A percentile compares a stretch with the other conserved stretches of the same genome.
These are phyloP conservation scores for Holothuria leucospilota DNA, from an alignment of 53 echinoderm and acorn worm species.

Conservation along the genomic window DNA sequence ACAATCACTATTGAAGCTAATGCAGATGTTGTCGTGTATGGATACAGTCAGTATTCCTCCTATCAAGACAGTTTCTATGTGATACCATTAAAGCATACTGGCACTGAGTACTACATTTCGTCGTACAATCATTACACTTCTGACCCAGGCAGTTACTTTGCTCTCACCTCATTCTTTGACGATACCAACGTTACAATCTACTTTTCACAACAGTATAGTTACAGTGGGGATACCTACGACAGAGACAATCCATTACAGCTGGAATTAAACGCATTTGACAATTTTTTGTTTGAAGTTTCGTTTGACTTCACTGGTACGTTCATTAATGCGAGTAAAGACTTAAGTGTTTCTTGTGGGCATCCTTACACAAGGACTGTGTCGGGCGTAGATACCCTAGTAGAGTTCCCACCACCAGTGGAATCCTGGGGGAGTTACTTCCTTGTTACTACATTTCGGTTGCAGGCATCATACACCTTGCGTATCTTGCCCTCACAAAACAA, in stretches of 20 bases:
- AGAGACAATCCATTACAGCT: not conserved
- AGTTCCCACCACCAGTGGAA: not conserved
- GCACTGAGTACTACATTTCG: not conserved
- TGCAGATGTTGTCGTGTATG: constrained; percentile 26
- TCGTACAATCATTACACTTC: not conserved
- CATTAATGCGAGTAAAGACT: not conserved
- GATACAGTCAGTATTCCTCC: not conserved
- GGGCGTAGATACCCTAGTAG: not conserved
- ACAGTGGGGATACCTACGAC: not conserved
- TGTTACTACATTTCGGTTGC: not conserved
- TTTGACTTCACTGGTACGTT: constrained; percentile 20
- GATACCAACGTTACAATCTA: not conserved
- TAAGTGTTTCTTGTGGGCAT: not conserved
- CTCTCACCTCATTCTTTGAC: not conserved
- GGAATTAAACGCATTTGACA: not conserved
- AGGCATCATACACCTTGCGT: not conserved
- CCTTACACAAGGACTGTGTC: not conserved
- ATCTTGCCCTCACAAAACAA: not conserved
- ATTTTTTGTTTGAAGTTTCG: not conserved
- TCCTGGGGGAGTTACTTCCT: constrained; percentile 7
- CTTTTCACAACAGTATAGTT: not conserved
- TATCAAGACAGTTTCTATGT: constrained; percentile 13
- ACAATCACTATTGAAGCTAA: constrained; percentile 23
- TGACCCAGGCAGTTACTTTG: not conserved
- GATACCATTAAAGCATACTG: not conserved